Conservation (phyloP, 2,888 invertebrate genomes). For the Eupithecia pulchellata region DNA sequence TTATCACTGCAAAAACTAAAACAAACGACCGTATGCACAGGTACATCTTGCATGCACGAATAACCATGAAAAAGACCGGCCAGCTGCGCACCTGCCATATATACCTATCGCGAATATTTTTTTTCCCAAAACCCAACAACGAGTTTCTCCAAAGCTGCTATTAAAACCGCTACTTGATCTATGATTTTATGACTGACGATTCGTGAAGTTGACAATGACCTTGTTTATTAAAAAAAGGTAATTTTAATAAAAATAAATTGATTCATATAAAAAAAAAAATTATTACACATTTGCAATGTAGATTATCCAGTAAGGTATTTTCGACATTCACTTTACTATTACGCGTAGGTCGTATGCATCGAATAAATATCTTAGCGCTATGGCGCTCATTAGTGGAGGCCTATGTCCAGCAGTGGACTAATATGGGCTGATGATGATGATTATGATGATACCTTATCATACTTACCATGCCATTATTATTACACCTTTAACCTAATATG, state of each 20-base stretch:
- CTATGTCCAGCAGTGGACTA: no score
- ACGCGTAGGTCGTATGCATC: no score
- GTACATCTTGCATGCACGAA: conserved; percentile 58
- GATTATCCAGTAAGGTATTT: background rate
- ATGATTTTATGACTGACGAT: conserved; percentile 4
- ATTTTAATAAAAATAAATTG: background rate
- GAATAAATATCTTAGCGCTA: no score
- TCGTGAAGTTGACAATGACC: background rate
- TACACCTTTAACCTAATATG: background rate
- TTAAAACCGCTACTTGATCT: background rate
- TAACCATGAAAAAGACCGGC: conserved; percentile 50
- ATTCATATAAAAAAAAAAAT: background rate
- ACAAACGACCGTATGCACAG: conserved; percentile 48
- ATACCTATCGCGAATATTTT: conserved; percentile 50
- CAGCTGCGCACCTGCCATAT: conserved; percentile 48
- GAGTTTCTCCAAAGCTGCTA: conserved; percentile 40
- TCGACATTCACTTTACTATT: background rate
- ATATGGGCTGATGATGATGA: no score
- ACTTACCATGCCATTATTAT: background rate
- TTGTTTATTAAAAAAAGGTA: background rate
- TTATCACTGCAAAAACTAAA: conserved; percentile 47
- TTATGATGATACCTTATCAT: no score
- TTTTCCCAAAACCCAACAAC: conserved; percentile 54
- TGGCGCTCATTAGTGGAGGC: no score
- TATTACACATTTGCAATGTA: background rate